A percentile compares a stretch with the other conserved stretches of the same genome.
phyloP scores from a whole-genome alignment of 2,888 invertebrate genomes.

The Halictus quadricinctus region DNA sequence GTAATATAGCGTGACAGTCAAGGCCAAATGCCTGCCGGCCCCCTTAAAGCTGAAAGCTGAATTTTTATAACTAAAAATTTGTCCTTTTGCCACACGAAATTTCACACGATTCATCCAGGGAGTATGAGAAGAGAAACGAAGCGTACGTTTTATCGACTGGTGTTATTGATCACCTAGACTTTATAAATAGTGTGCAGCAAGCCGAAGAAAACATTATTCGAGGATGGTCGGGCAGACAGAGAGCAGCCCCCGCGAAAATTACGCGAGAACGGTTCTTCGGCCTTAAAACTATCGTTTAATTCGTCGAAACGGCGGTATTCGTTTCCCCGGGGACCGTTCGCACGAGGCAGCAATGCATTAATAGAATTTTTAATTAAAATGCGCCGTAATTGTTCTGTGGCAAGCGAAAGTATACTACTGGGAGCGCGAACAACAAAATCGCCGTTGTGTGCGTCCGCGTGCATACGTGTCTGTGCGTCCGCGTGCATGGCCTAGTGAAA shows the following conservation, averaged over 20 bases:
- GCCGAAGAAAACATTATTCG: neutral
- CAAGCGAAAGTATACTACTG: conserved; percentile 54
- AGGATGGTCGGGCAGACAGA: neutral
- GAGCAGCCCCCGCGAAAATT: conserved; percentile 47
- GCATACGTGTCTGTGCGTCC: neutral
- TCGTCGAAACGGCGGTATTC: conserved; percentile 55
- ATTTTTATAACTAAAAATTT: no score
- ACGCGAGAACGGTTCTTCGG: conserved; percentile 47
- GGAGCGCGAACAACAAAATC: conserved; percentile 56
- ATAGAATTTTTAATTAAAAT: conserved; percentile 80
- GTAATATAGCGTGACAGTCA: no score
- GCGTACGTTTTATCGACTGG: no score
- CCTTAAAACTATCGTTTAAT: conserved; percentile 67
- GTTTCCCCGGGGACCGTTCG: conserved; percentile 52
- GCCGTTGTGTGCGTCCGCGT: conserved; percentile 5
- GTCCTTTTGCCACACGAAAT: no score
- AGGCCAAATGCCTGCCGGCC: no score
- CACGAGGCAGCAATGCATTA: conserved; percentile 68
- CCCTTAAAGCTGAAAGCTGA: no score
- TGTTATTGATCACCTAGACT: no score
- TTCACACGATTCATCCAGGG: no score
- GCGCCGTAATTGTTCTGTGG: conserved; percentile 72
- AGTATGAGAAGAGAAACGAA: no score
- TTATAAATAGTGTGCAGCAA: neutral
- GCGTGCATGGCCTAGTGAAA: neutral